These are phyloP conservation scores for Sinonovacula constricta DNA, from an alignment of 1,140 invertebrate species.

Conservation along the genomic window DNA sequence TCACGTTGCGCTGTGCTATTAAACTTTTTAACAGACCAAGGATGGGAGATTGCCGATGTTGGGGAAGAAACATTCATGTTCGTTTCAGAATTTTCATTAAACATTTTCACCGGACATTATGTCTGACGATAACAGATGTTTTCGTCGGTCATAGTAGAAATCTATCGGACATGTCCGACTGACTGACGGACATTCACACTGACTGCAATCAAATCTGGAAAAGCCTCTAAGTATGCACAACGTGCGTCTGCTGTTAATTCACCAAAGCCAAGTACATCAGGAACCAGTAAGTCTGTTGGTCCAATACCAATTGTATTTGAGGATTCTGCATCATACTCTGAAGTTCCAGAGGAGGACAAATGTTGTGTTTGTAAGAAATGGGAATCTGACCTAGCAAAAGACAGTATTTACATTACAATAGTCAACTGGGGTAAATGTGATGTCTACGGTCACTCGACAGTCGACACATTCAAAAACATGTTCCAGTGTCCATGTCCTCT, in stretches of 20 bases:
- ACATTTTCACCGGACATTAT: too few relatives aligned
- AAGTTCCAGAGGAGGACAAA: neutral
- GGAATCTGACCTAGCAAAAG: neutral
- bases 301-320: neutral
- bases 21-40: too few relatives aligned
- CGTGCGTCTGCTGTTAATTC: neutral
- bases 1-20: too few relatives aligned
- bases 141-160: too few relatives aligned
- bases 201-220: neutral
- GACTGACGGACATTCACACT: too few relatives aligned
- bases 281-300: neutral
- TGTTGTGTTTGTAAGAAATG: slow-evolving; percentile 27
- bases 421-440: neutral
- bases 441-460: neutral
- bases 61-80: too few relatives aligned
- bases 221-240: neutral
- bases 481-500: neutral
- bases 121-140: too few relatives aligned
- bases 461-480: neutral
- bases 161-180: too few relatives aligned
- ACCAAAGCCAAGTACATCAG: neutral
- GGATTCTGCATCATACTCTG: neutral
- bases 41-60: too few relatives aligned
- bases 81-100: too few relatives aligned
- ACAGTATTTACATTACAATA: neutral